phyloP scores from a whole-genome alignment of 2,797 vertebrate species.

The Potorous gilbertii region DNA sequence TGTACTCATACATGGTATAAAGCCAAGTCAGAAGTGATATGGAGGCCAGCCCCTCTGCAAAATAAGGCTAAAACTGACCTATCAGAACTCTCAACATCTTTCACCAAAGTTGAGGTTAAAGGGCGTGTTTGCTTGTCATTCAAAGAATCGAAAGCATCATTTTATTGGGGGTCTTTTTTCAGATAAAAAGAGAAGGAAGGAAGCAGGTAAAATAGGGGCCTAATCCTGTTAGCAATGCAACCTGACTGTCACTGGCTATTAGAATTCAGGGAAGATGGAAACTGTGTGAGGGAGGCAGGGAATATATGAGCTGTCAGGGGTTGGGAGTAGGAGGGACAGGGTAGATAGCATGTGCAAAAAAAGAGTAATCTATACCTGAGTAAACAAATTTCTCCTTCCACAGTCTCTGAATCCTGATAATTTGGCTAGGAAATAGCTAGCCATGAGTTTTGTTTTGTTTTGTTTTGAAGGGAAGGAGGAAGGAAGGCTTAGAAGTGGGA shows the following conservation, averaged over 20 bases:
- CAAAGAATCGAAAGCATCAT: background rate
- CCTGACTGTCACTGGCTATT: background rate
- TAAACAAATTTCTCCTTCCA: background rate
- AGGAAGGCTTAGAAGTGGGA: background rate
- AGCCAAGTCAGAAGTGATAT: background rate
- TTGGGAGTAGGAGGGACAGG: background rate
- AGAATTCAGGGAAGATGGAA: background rate
- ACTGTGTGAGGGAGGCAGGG: background rate
- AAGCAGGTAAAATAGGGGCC: background rate
- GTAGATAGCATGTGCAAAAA: background rate
- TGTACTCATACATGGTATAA: background rate
- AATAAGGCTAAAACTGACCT: background rate
- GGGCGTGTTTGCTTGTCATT: background rate
- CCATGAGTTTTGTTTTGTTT: too few relatives aligned
- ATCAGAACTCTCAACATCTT: background rate
- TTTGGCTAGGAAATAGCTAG: background rate
- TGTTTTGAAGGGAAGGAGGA: too few relatives aligned
- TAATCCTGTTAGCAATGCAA: background rate
- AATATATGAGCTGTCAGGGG: background rate
- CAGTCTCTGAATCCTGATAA: background rate
- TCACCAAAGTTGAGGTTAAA: background rate
- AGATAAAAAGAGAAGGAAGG: background rate
- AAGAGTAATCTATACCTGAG: background rate
- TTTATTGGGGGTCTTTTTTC: background rate
- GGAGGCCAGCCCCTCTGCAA: background rate